Evolutionary conservation across 2,113 vertebrate genomes (phyloP).

Genomic region (Dasypus novemcinctus): DNA sequence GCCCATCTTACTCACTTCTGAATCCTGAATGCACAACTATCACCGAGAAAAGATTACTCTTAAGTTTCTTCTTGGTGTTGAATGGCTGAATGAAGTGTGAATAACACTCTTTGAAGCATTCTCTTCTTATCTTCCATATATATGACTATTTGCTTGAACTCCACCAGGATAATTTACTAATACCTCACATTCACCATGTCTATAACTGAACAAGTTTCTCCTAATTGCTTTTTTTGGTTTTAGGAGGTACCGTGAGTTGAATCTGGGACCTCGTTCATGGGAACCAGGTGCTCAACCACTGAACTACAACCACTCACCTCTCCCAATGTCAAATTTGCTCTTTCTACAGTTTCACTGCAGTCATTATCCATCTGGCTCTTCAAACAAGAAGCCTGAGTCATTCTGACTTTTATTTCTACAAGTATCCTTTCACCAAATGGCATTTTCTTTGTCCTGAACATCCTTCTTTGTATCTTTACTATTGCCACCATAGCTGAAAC

Average conservation of each 20-base stretch:
- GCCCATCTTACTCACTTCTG: not conserved
- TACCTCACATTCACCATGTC: no score
- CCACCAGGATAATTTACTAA: not conserved
- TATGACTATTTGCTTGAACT: not conserved
- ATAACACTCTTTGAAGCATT: not conserved
- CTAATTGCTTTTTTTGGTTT: not conserved
- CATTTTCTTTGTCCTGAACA: not conserved
- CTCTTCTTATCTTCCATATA: not conserved
- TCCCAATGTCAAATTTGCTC: not conserved
- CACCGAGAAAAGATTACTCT: not conserved
- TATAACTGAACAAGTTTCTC: no score
- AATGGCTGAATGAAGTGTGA: not conserved
- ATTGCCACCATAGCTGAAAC: not conserved
- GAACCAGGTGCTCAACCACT: no score
- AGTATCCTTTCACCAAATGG: not conserved
- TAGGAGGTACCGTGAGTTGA: no score
- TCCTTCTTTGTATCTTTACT: not conserved
- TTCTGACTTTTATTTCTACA: not conserved
- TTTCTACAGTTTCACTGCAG: not conserved
- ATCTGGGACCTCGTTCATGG: no score
- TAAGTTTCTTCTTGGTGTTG: not conserved
- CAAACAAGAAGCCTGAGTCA: not conserved
- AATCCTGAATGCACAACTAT: not conserved
- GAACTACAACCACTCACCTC: not conserved
- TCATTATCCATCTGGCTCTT: not conserved